A percentile compares a stretch with the other conserved stretches of the same genome.
phyloP scores from a whole-genome alignment of 2,888 invertebrate species.

The Meliscaeva auricollis region DNA sequence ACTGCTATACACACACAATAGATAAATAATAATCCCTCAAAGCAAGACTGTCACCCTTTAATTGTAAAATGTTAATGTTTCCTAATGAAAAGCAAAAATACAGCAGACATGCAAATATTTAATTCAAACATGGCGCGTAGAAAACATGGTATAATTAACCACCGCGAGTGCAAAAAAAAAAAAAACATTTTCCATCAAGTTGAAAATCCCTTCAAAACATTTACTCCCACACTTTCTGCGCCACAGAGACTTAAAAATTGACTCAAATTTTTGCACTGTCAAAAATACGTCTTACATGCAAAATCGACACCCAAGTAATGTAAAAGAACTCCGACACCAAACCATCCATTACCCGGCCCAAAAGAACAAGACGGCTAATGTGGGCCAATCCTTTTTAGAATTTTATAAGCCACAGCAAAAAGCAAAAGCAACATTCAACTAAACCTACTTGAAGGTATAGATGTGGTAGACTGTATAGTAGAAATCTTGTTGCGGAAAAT shows the following conservation, averaged over 20 bases:
- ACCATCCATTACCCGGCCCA: neutral
- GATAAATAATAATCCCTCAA: slow-evolving; percentile 3
- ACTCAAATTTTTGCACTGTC: slow-evolving; percentile 67
- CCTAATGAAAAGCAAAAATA: slow-evolving; percentile 63
- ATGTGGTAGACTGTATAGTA: slow-evolving; percentile 30
- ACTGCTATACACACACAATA: neutral
- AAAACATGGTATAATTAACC: slow-evolving; percentile 67
- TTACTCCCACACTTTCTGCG: slow-evolving; percentile 1
- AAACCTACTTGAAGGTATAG: slow-evolving; percentile 15
- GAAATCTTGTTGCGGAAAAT: slow-evolving; percentile 68
- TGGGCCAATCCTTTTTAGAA: slow-evolving; percentile 76
- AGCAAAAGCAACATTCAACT: slow-evolving; percentile 55
- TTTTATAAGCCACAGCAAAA: slow-evolving; percentile 70
- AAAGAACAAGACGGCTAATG: slow-evolving; percentile 63
- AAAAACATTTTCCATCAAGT: slow-evolving; percentile 48
- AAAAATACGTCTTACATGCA: slow-evolving; percentile 51
- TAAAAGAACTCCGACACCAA: neutral
- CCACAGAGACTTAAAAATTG: slow-evolving; percentile 26
- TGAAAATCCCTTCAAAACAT: slow-evolving; percentile 56
- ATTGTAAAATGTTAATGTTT: slow-evolving; percentile 37
- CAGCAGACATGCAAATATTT: slow-evolving; percentile 73
- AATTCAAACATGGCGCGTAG: slow-evolving; percentile 65
- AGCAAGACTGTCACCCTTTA: slow-evolving; percentile 5
- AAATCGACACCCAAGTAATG: slow-evolving; percentile 60
- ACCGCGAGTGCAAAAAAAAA: slow-evolving; percentile 56